Conservation (phyloP, 1,140 invertebrate genomes). For the Orchesella cincta region DNA sequence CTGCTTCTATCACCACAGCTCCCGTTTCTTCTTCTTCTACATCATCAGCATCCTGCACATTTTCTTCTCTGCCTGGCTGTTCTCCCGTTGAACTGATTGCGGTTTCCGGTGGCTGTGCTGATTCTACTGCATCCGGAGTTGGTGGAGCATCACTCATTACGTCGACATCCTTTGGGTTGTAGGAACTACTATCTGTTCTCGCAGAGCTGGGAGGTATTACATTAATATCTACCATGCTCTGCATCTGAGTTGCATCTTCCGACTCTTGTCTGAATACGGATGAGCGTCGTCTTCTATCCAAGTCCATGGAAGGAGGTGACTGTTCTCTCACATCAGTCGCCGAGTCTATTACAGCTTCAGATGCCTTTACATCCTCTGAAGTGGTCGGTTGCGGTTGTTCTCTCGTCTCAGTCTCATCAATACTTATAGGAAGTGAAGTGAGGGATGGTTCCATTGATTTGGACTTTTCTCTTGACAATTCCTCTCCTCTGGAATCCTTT, state of each 20-base stretch:
- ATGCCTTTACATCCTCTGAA: neutral
- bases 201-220: constrained; percentile 43
- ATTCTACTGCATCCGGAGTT: constrained; percentile 14
- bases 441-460: constrained; percentile 16
- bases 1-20: neutral
- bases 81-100: neutral
- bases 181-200: constrained; percentile 33
- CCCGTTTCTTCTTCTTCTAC: neutral
- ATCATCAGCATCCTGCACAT: neutral
- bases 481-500: neutral
- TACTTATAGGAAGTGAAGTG: neutral
- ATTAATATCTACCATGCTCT: constrained; percentile 34
- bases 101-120: constrained; percentile 12
- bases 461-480: neutral
- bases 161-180: constrained; percentile 21
- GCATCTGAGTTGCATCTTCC: constrained; percentile 6
- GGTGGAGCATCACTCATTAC: constrained; percentile 15
- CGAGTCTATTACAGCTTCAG: neutral
- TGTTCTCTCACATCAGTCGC: neutral
- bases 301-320: constrained; percentile 3
- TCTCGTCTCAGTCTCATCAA: neutral
- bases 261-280: neutral
- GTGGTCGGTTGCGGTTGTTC: neutral
- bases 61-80: neutral
- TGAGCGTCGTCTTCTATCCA: constrained; percentile 28